Evolutionary conservation across 2,797 vertebrate species (phyloP).

Genomic region (Pseudochirops corinnae): DNA sequence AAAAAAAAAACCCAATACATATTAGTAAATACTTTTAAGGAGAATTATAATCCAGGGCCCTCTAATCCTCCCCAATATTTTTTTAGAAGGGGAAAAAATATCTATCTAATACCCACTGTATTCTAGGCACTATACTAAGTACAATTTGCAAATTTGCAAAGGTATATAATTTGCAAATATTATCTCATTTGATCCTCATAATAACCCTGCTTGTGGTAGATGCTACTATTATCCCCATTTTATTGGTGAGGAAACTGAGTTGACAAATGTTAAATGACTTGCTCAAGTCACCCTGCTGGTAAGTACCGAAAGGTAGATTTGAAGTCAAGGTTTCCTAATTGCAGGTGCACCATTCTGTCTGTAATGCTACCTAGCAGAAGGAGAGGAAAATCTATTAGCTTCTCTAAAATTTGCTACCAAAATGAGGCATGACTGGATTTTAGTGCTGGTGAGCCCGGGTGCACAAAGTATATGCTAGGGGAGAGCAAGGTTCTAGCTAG

Average conservation of each 20-base stretch:
- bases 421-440: neutral
- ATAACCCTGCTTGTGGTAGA: neutral
- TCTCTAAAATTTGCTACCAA: neutral
- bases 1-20: neutral
- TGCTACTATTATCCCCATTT: neutral
- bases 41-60: neutral
- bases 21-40: neutral
- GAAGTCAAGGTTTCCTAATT: neutral
- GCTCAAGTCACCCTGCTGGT: neutral
- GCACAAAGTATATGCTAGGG: too few species aligned
- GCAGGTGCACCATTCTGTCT: neutral
- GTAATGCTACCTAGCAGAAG: neutral
- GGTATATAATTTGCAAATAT: neutral
- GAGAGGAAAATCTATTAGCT: neutral
- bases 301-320: neutral
- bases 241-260: neutral
- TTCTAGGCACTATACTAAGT: neutral
- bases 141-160: neutral
- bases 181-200: neutral
- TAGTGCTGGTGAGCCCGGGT: neutral
- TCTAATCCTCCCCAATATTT: too few species aligned
- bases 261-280: neutral
- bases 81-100: too few species aligned
- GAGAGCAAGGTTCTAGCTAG: too few species aligned
- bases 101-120: too few species aligned